A percentile compares a stretch with the other conserved stretches of the same genome.
Evolutionary conservation across 2,113 vertebrate genomes (phyloP).

Genomic region (Boleophthalmus pectinirostris): DNA sequence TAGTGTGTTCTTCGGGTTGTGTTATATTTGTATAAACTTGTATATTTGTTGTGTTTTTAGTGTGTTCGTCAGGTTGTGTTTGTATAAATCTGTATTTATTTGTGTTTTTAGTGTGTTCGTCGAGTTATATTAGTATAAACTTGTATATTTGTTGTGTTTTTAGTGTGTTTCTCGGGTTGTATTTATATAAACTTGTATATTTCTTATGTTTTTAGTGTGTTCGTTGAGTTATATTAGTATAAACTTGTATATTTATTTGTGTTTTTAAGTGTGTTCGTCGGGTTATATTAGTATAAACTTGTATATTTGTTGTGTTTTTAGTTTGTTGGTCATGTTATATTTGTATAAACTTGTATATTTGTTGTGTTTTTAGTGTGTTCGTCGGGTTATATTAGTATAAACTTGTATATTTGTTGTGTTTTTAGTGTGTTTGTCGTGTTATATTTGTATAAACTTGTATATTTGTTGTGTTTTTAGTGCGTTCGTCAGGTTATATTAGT

Average conservation of each 20-base stretch:
- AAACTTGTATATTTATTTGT: background rate
- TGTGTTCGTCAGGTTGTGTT: no score
- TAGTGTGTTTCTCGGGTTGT: background rate
- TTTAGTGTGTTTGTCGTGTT: conserved; percentile 77
- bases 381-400: background rate
- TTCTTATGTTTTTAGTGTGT: conserved; percentile 77
- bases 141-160: background rate
- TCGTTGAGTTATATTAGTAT: conserved; percentile 31
- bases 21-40: no score
- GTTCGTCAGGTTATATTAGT: no score
- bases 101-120: no score
- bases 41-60: no score
- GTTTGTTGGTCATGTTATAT: conserved; percentile 75
- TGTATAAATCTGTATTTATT: no score
- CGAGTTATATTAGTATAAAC: no score
- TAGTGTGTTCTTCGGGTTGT: no score
- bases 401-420: conserved; percentile 18
- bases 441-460: no score
- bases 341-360: no score
- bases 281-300: background rate
- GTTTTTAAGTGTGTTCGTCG: background rate
- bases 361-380: background rate
- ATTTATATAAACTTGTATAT: background rate
- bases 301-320: conserved; percentile 53
- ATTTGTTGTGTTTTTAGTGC: no score